phyloP scores from a whole-genome alignment of 2,797 vertebrate genomes.

The Falco cherrug region DNA sequence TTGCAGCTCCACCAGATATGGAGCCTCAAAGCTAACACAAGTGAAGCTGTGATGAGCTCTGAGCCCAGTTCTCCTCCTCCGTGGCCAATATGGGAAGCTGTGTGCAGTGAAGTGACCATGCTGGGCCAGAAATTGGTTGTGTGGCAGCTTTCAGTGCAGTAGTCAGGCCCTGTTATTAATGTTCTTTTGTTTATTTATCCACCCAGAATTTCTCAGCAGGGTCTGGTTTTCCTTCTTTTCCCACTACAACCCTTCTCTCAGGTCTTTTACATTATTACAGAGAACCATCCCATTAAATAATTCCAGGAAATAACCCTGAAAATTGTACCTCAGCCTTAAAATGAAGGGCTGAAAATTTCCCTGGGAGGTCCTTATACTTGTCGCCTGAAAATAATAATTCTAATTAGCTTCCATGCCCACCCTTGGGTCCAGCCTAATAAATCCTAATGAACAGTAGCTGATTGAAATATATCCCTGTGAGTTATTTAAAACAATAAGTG shows the following conservation, averaged over 20 bases:
- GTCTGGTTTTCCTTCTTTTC: neutral
- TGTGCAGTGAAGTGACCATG: neutral
- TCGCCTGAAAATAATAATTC: constrained; percentile 8
- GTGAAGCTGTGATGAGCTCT: neutral
- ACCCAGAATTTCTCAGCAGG: neutral
- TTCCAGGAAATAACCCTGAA: neutral
- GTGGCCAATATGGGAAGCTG: fast-evolving
- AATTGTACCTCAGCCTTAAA: neutral
- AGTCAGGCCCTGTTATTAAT: neutral
- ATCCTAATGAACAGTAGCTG: neutral
- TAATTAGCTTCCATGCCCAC: neutral
- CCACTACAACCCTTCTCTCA: neutral
- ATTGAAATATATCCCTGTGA: neutral
- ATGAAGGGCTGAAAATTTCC: neutral
- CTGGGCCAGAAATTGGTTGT: neutral
- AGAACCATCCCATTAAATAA: neutral
- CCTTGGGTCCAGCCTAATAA: neutral
- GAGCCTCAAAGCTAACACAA: neutral
- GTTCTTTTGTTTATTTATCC: neutral
- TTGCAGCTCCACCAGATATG: neutral
- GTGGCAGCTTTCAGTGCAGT: neutral
- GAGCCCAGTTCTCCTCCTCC: neutral
- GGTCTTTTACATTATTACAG: neutral
- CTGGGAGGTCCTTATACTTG: neutral
- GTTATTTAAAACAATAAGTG: neutral